Conservation (phyloP, 2,888 invertebrate genomes). For the Vanessa cardui region DNA sequence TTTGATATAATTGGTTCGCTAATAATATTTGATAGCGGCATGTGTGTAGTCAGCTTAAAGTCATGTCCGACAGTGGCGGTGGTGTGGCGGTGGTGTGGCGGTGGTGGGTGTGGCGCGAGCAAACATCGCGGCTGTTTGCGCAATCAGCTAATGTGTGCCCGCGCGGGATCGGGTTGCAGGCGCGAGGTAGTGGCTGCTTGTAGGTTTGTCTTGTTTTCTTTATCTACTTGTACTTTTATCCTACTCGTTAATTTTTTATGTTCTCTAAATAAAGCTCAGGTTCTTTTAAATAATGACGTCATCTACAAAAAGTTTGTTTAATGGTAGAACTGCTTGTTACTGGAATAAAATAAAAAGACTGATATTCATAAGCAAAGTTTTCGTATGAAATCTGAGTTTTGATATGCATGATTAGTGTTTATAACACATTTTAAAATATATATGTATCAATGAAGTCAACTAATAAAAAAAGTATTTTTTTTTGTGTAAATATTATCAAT, state of each 20-base stretch:
- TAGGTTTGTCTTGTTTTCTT: not conserved
- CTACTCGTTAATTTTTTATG: not conserved
- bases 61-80: not conserved
- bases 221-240: not conserved
- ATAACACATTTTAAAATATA: not conserved
- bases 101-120: slow-evolving; percentile 26
- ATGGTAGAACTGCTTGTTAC: too few relatives aligned
- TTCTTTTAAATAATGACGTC: too few relatives aligned
- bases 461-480: too few relatives aligned
- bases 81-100: too few relatives aligned
- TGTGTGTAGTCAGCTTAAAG: not conserved
- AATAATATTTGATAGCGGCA: too few relatives aligned
- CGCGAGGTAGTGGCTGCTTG: slow-evolving; percentile 20
- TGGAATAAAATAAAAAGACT: too few relatives aligned
- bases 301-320: too few relatives aligned
- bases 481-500: not conserved
- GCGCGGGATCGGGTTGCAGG: slow-evolving; percentile 33
- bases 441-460: not conserved
- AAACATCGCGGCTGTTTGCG: slow-evolving; percentile 30
- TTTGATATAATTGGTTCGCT: too few relatives aligned
- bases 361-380: too few relatives aligned
- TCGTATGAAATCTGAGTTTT: too few relatives aligned
- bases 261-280: not conserved
- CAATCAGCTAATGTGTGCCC: slow-evolving; percentile 56
- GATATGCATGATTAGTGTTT: too few relatives aligned